phyloP scores from a whole-genome alignment of 2,888 invertebrate genomes.

The Cheilosia scutellata region DNA sequence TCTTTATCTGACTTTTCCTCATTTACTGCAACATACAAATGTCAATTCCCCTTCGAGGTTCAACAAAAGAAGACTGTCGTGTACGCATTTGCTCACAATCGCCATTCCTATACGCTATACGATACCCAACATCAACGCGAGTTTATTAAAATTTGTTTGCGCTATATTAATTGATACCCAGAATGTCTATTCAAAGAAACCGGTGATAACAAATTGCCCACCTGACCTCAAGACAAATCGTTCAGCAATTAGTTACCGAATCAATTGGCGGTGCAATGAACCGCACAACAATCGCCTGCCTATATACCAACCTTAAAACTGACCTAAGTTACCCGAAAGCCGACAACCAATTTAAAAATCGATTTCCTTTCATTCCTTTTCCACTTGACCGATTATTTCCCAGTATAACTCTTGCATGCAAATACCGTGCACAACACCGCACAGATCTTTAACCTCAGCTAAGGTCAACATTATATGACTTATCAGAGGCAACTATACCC shows the following conservation, averaged over 20 bases:
- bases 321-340: conserved; percentile 36
- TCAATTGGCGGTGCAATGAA: conserved; percentile 23
- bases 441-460: conserved; percentile 35
- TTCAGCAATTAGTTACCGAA: conserved; percentile 6
- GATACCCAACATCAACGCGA: too few species aligned
- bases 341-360: conserved; percentile 60
- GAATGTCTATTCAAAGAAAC: neutral
- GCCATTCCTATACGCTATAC: too few species aligned
- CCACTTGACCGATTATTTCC: conserved; percentile 23
- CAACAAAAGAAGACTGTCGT: too few species aligned
- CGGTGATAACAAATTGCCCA: conserved; percentile 26
- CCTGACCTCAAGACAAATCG: conserved; percentile 35
- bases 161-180: neutral
- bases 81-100: too few species aligned
- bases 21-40: too few species aligned
- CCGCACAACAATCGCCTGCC: conserved; percentile 5
- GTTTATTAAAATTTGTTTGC: neutral
- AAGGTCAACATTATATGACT: conserved; percentile 37
- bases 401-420: conserved; percentile 8
- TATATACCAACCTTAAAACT: conserved; percentile 37
- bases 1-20: too few species aligned
- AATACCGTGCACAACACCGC: neutral
- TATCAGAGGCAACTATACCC: conserved; percentile 5
- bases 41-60: too few species aligned
- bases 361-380: conserved; percentile 52